These are phyloP conservation scores for Gobiocypris rarus DNA, from an alignment of 2,113 vertebrate genomes.

Conservation along the genomic window DNA sequence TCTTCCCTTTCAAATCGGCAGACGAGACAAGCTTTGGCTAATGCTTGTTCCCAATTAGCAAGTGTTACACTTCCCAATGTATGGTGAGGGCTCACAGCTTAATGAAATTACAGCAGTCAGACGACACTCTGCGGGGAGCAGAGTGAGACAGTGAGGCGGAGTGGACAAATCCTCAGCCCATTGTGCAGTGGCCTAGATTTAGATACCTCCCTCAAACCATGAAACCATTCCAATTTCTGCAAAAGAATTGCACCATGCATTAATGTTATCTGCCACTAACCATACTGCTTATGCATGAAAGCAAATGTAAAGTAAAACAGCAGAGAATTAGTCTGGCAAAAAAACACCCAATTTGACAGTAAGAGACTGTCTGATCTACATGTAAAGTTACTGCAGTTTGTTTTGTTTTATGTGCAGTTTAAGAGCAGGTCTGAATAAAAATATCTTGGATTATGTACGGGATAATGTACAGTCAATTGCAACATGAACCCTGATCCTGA, in stretches of 20 bases:
- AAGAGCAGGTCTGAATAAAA: neutral
- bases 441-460: neutral
- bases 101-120: conserved; percentile 46
- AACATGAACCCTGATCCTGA: too few species aligned
- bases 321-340: neutral
- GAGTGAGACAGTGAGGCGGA: conserved; percentile 16
- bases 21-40: conserved; percentile 31
- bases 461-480: neutral
- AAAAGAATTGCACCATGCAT: conserved; percentile 12
- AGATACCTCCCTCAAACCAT: neutral
- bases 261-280: conserved; percentile 24
- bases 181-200: conserved; percentile 35
- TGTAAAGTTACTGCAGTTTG: neutral
- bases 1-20: conserved; percentile 28
- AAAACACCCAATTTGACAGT: neutral
- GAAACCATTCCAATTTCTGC: neutral
- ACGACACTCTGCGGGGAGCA: neutral
- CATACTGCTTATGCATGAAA: neutral
- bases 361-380: neutral
- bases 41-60: conserved; percentile 53
- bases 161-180: conserved; percentile 7
- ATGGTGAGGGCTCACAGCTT: conserved; percentile 30
- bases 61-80: conserved; percentile 36
- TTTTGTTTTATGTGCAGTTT: neutral
- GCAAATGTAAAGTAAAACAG: neutral